Evolutionary conservation across 1,140 invertebrate genomes (phyloP).

Genomic region (Drosophila repletoides): DNA sequence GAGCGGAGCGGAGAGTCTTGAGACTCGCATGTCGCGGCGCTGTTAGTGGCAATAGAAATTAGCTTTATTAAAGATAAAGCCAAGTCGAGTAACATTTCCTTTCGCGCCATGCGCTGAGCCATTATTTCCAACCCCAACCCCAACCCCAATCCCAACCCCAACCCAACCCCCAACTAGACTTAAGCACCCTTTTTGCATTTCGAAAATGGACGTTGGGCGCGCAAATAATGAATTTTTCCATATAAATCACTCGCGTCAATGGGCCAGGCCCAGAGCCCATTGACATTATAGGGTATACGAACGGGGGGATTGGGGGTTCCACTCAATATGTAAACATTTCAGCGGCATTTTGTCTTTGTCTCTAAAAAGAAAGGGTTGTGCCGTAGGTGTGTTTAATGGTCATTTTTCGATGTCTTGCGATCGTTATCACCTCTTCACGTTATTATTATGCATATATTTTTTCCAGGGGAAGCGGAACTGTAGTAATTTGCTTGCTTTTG

Average conservation of each 20-base stretch:
- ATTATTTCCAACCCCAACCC: slow-evolving; percentile 33
- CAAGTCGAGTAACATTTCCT: slow-evolving; percentile 55
- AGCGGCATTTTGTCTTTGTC: slow-evolving; percentile 49
- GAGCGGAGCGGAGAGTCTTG: too few relatives aligned
- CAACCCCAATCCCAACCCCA: not conserved
- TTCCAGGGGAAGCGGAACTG: not conserved
- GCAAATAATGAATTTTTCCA: slow-evolving; percentile 77
- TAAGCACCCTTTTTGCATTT: slow-evolving; percentile 60
- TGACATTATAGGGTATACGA: slow-evolving; percentile 40
- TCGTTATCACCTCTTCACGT: slow-evolving; percentile 71
- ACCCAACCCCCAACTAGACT: not conserved
- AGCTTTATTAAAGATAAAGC: slow-evolving; percentile 79
- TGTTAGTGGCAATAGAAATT: slow-evolving; percentile 77
- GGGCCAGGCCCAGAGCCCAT: slow-evolving; percentile 69
- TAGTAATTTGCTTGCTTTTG: slow-evolving; percentile 47
- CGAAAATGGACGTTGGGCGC: slow-evolving; percentile 50
- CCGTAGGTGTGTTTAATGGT: slow-evolving; percentile 75
- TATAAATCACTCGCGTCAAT: slow-evolving; percentile 79
- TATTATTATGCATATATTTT: slow-evolving; percentile 63
- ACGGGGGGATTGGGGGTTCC: not conserved
- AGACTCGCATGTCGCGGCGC: slow-evolving; percentile 62
- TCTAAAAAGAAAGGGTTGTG: slow-evolving; percentile 50
- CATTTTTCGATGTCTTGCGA: slow-evolving; percentile 78
- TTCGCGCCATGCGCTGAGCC: slow-evolving; percentile 52
- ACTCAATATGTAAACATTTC: slow-evolving; percentile 51